These are phyloP conservation scores for Muntiacus reevesi DNA, from an alignment of 2,113 vertebrate species.

Conservation along the genomic window DNA sequence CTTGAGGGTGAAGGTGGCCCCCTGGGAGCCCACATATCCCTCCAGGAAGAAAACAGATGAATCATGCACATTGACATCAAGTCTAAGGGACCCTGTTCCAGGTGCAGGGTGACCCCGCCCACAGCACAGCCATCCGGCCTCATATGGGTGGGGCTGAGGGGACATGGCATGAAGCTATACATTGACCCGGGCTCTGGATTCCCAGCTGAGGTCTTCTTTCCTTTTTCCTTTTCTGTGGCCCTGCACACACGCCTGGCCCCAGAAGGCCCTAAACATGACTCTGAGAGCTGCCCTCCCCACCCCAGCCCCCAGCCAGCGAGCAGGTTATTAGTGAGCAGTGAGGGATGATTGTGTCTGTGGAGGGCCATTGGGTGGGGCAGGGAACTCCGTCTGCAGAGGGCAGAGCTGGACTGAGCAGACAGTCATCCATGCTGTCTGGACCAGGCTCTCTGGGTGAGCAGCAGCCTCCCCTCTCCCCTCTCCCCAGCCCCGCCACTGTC, in stretches of 20 bases:
- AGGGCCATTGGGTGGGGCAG: neutral
- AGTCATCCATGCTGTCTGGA: fast-evolving
- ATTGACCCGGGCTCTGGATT: neutral
- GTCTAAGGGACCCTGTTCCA: neutral
- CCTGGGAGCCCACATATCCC: neutral
- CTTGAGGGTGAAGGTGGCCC: neutral
- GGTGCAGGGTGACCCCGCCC: no score
- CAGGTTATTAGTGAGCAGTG: neutral
- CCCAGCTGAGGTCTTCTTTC: neutral
- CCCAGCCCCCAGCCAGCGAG: neutral
- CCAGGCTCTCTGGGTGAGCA: neutral
- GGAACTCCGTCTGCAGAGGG: neutral
- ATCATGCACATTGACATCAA: fast-evolving
- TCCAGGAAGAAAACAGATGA: neutral
- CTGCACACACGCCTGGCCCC: neutral
- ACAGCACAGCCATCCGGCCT: neutral
- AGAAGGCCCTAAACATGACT: neutral
- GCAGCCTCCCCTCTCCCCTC: neutral
- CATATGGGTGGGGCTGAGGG: no score
- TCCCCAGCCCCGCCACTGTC: neutral
- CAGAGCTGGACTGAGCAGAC: neutral
- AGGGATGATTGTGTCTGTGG: fast-evolving
- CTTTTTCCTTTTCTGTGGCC: neutral
- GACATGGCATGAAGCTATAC: fast-evolving
- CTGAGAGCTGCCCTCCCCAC: neutral